Percentiles rank a stretch among this genome's conserved stretches.
phyloP scores from a whole-genome alignment of 2,888 invertebrate genomes.

The Lithophane semibrunnea region DNA sequence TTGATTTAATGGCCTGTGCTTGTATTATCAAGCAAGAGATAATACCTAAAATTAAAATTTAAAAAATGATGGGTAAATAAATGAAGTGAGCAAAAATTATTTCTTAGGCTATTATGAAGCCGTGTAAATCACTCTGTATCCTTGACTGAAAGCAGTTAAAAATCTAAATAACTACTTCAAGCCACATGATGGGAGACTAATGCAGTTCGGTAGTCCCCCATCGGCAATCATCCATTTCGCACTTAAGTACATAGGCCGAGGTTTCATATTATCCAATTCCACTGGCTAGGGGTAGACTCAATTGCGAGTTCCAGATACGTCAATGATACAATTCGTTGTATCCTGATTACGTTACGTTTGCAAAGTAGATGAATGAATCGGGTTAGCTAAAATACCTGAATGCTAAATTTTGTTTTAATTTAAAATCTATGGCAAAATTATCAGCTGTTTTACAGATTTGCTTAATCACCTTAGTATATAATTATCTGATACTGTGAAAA shows the following conservation, averaged over 20 bases:
- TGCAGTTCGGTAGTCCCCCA: constrained; percentile 5
- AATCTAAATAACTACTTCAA: constrained; percentile 5
- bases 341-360: constrained; percentile 56
- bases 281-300: constrained; percentile 61
- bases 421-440: neutral
- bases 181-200: neutral
- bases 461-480: neutral
- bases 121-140: neutral
- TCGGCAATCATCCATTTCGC: constrained; percentile 32
- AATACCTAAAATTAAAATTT: no score
- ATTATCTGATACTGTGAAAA: constrained; percentile 3
- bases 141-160: constrained; percentile 5
- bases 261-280: constrained; percentile 71
- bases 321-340: constrained; percentile 60
- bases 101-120: neutral
- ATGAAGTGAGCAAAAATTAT: no score
- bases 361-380: constrained; percentile 18
- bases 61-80: no score
- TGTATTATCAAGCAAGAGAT: neutral
- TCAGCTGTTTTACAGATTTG: neutral
- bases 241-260: constrained; percentile 34
- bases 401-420: no score
- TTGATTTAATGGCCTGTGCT: neutral
- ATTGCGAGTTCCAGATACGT: constrained; percentile 46
- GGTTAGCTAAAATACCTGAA: neutral